A percentile compares a stretch with the other conserved stretches of the same genome.
Evolutionary conservation across 2,888 invertebrate genomes (phyloP).

Genomic region (Xiphydria camelus): DNA sequence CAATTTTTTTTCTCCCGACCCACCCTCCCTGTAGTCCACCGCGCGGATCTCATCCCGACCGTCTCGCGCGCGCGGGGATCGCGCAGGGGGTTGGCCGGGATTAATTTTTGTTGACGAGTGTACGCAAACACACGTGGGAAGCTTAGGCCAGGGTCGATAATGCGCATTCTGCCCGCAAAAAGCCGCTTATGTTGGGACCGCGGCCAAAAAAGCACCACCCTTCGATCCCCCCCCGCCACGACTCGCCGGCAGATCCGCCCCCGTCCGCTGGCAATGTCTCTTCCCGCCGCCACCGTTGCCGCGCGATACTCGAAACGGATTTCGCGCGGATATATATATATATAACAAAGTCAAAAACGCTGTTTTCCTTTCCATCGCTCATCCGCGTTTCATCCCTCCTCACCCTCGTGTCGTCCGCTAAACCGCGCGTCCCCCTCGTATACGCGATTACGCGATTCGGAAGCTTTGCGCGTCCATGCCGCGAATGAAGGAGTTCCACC

Average conservation of each 20-base stretch:
- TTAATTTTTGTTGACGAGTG: slow-evolving; percentile 22
- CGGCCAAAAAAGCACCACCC: slow-evolving; percentile 38
- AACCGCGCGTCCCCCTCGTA: too few relatives aligned
- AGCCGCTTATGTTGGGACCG: slow-evolving; percentile 35
- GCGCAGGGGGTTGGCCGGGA: slow-evolving; percentile 12
- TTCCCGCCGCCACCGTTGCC: neutral
- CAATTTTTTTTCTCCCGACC: neutral
- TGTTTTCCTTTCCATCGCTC: slow-evolving; percentile 22
- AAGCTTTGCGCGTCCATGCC: neutral
- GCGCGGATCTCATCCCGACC: too few relatives aligned
- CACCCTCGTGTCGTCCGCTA: neutral
- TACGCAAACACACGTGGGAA: slow-evolving; percentile 7
- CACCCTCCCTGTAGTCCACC: too few relatives aligned
- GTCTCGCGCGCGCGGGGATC: neutral
- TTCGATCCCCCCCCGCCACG: slow-evolving; percentile 15
- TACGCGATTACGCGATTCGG: neutral
- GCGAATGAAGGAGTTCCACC: too few relatives aligned
- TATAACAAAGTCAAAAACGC: slow-evolving; percentile 30
- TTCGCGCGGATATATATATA: slow-evolving; percentile 25
- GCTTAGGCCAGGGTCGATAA: slow-evolving; percentile 37
- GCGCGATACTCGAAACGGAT: slow-evolving; percentile 8
- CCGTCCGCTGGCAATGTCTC: neutral
- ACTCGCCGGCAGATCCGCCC: neutral
- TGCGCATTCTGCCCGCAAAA: slow-evolving; percentile 43
- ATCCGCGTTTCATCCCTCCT: slow-evolving; percentile 1